Base-by-base conservation (phyloP, 2,797 vertebrate genomes). In the Lates japonicus region DNA sequence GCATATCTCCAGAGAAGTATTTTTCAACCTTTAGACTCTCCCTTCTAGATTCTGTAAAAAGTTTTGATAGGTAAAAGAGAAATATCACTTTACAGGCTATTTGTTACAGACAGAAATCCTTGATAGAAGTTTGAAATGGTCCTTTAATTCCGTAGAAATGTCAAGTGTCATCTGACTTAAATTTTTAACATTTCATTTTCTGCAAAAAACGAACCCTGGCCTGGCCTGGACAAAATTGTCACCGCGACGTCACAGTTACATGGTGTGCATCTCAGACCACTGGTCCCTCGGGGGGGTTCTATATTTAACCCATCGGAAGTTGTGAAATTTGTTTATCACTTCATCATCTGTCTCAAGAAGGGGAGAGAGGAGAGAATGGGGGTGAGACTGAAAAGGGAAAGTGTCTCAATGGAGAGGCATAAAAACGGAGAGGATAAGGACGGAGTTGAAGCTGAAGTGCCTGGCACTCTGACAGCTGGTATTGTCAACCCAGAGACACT, bases 391-490 rank as follows among this genome's bases (percentile, higher is more conserved):
- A 80, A 74, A 78, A 61, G 8, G 17, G 44, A 54, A 49, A 72
- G 61, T 64, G 68, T 88, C 67, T 85, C 62, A 57, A 55, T 48
- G 46, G 61, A 76, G 71, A 75, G 52, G 48, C 9, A 31, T 49
- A 51, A 44, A 78, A 72, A 74, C 33, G 2, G 17, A 73, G 70
- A 78, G 76, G 57, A 82, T 17, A 22, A 52, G 80, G 82, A 74
- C 70, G 39, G 55, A 80, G 82, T 51, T 74, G 69, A 76, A 70
- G 76, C 81, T 63, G 78, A 78, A 79, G 73, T 60, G 82, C 74
- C 77, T 88, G 88, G 85, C 81, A 85, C 87, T 41, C 86, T 87
- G 86, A 93, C 92, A 94, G 93, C 90, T 82, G 85, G 83, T 82
- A 89, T 92, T 91, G 90, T 91, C 87, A 82, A 81, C 64, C 79